phyloP scores from a whole-genome alignment of 92 coral and sea anemone species.

The Parazoanthus swiftii region DNA sequence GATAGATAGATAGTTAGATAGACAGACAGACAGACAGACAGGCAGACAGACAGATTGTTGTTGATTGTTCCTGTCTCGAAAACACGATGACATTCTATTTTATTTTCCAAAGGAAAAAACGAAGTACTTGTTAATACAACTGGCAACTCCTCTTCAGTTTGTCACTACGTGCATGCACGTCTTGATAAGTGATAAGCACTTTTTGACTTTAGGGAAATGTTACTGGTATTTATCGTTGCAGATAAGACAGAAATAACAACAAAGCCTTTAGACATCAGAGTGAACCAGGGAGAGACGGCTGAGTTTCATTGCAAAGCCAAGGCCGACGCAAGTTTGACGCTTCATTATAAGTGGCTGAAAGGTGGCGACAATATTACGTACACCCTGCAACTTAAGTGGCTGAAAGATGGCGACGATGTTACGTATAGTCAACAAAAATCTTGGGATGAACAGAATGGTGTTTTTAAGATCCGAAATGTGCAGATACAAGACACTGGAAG shows the following conservation, averaged over 20 bases:
- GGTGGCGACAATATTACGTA: no score
- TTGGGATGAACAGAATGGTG: slow-evolving; percentile 2
- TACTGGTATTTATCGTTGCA: neutral
- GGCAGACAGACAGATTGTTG: no score
- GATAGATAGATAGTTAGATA: no score
- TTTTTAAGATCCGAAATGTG: neutral
- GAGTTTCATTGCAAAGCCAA: slow-evolving; percentile 19
- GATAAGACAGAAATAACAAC: neutral
- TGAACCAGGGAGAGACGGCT: neutral
- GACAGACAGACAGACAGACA: no score
- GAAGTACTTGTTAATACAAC: no score
- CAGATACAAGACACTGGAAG: slow-evolving; percentile 1
- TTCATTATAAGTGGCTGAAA: neutral
- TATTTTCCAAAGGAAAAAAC: no score
- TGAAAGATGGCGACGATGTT: neutral
- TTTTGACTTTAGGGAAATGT: neutral
- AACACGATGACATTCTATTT: no score
- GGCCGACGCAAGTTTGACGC: slow-evolving; percentile 6
- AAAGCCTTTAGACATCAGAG: neutral
- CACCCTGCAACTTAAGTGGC: neutral
- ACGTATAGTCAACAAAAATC: neutral
- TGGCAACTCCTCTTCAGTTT: no score
- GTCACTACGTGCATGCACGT: no score
- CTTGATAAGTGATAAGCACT: no score
- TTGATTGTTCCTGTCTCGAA: no score